Evolutionary conservation across 2,113 vertebrate genomes (phyloP), one percentile per base, ranked within the genome.

Genomic region (Probosciger aterrimus): DNA sequence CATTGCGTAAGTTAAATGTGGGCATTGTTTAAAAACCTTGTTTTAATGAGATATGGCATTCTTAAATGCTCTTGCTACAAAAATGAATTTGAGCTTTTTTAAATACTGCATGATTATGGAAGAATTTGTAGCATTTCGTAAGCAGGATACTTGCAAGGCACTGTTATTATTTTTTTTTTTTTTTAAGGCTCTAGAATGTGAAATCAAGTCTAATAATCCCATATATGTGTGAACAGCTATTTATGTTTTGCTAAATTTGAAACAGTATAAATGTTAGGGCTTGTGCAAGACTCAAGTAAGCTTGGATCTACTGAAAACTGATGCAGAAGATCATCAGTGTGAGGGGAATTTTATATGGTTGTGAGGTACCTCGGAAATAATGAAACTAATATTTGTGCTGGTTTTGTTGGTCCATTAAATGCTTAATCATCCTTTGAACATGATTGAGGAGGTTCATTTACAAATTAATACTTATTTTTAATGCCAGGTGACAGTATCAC

Each of bases 401-500:
- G 50, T 70, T 92, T 90, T 92, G 37, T 93, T 90, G 68, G 83
- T 86, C 83, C 73, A 65, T 90, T 95, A 92, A 95, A 88, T 92
- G 77, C 78, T 62, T 94, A 91, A 89, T 92, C 89, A 35, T 93
- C 82, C 41, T 93, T 95, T 89, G 71, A 94, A 76, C 18, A 17
- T 9, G 2, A 91, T 33, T 60, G 81, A 88, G 70, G 62, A 46
- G 70, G 71, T 86, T 95, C 79, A 57, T 69, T 86, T 92, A 86
- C 62, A 92, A 88, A 93, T 92, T 93, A 90, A 76, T 97, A 44
- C 86, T 77, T 73, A 59, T 69, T 94, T 88, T 95, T 78, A 87
- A 49, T 97, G 91, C 81, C 88, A 76, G 84, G 77, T 95, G 95
- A 97, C 88, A 85, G 86, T 93, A 79, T 92, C 41, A 4, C 67